Evolutionary conservation across 1,140 invertebrate genomes (phyloP).

Genomic region (Nylanderia fulva): DNA sequence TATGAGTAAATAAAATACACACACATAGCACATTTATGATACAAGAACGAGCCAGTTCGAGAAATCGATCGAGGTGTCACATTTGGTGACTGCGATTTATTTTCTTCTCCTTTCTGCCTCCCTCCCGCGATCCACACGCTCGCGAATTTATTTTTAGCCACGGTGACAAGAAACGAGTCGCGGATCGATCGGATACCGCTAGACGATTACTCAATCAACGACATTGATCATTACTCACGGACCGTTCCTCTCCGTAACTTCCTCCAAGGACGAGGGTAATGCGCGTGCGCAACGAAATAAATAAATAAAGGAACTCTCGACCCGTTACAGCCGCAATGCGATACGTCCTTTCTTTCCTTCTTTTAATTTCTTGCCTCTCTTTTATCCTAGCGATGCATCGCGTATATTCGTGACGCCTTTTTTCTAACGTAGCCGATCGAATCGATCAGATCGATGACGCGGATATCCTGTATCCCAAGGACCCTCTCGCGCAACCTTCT

Average conservation of each 20-base stretch:
- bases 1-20: background rate
- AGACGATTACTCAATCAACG: constrained; percentile 56
- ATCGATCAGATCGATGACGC: constrained; percentile 13
- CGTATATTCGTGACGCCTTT: constrained; percentile 47
- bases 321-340: constrained; percentile 43
- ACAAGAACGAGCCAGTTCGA: background rate
- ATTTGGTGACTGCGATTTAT: background rate
- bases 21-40: background rate
- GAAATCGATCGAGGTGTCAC: constrained; percentile 22
- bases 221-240: constrained; percentile 59
- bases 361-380: constrained; percentile 34
- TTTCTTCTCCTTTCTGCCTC: background rate
- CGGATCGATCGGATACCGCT: constrained; percentile 58
- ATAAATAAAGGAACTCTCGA: constrained; percentile 39
- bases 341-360: background rate
- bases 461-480: constrained; percentile 48
- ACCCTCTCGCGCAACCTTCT: background rate
- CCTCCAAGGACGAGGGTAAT: constrained; percentile 53
- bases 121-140: background rate
- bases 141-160: constrained; percentile 52
- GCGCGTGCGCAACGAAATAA: constrained; percentile 52
- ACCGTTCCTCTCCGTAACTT: constrained; percentile 53
- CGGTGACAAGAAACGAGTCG: constrained; percentile 20
- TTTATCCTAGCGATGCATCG: constrained; percentile 12
- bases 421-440: background rate